Evolutionary conservation across 1,140 invertebrate species (phyloP).

Genomic region (Eurytemora carolleeae): DNA sequence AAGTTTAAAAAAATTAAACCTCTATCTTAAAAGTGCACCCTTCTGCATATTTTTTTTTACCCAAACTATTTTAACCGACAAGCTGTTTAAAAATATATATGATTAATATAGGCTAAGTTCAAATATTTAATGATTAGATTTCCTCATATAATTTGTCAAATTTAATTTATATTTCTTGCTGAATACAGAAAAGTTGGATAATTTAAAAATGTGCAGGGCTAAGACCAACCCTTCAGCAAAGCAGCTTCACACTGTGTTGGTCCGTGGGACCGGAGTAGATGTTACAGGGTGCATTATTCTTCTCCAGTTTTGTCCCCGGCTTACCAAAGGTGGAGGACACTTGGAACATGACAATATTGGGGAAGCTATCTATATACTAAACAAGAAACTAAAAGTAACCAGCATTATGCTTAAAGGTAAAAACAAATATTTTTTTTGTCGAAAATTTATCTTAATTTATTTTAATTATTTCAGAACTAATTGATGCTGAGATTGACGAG

Average conservation of each 20-base stretch:
- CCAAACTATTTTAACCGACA: too few relatives aligned
- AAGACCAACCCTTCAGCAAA: not conserved
- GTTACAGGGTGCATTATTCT: constrained; percentile 6
- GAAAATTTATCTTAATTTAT: not conserved
- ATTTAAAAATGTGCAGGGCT: not conserved
- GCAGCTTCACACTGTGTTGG: not conserved
- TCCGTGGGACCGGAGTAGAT: not conserved
- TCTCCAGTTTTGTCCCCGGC: not conserved
- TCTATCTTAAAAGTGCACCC: too few relatives aligned
- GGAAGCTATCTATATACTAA: not conserved
- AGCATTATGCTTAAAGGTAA: not conserved
- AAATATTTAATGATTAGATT: too few relatives aligned
- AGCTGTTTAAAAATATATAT: too few relatives aligned
- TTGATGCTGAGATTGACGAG: not conserved
- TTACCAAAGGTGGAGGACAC: not conserved
- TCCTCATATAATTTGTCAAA: too few relatives aligned
- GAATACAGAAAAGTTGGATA: not conserved
- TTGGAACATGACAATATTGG: not conserved
- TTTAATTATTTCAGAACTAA: not conserved
- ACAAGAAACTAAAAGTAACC: not conserved
- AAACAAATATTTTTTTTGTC: not conserved
- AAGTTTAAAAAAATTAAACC: too few relatives aligned
- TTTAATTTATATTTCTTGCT: too few relatives aligned
- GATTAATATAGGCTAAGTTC: too few relatives aligned
- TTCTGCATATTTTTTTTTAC: too few relatives aligned